A percentile compares a stretch with the other conserved stretches of the same genome.
phyloP scores from a whole-genome alignment of 2,888 invertebrate genomes.

The Amaurobius ferox region DNA sequence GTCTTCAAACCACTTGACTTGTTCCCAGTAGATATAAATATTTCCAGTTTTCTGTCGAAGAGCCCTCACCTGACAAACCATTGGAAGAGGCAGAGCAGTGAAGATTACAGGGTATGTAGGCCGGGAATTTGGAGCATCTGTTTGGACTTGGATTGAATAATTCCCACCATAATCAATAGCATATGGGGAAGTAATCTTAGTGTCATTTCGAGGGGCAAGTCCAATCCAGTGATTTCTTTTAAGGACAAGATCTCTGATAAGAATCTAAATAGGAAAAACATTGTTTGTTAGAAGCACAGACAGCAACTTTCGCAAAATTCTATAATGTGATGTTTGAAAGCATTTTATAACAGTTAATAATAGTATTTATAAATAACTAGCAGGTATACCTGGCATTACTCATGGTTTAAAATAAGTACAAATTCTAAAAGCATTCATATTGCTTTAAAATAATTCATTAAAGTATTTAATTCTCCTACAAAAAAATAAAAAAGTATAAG shows the following conservation, averaged over 20 bases:
- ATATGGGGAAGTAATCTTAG: constrained; percentile 76
- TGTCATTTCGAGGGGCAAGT: constrained; percentile 74
- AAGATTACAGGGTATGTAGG: constrained; percentile 80
- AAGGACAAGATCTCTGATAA: constrained; percentile 79
- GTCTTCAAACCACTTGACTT: constrained; percentile 75
- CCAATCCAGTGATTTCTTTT: constrained; percentile 77
- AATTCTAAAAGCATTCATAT: too few relatives aligned
- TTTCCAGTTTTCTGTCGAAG: constrained; percentile 82
- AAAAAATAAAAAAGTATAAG: too few relatives aligned
- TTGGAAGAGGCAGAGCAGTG: constrained; percentile 81
- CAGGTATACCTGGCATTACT: too few relatives aligned
- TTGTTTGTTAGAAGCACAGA: too few relatives aligned
- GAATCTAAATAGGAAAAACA: constrained; percentile 78
- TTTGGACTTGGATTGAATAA: constrained; percentile 80
- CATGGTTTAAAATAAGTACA: too few relatives aligned
- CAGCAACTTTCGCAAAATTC: too few relatives aligned
- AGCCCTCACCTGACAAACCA: constrained; percentile 83
- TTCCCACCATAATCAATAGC: constrained; percentile 79
- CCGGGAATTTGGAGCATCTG: constrained; percentile 79
- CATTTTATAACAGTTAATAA: too few relatives aligned
- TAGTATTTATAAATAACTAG: too few relatives aligned
- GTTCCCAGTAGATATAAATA: constrained; percentile 84
- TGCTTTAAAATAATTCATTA: too few relatives aligned
- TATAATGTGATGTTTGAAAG: too few relatives aligned
- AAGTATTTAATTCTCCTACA: too few relatives aligned